Base-by-base conservation (phyloP, 2,113 vertebrate species). In the Pao palembangensis region DNA sequence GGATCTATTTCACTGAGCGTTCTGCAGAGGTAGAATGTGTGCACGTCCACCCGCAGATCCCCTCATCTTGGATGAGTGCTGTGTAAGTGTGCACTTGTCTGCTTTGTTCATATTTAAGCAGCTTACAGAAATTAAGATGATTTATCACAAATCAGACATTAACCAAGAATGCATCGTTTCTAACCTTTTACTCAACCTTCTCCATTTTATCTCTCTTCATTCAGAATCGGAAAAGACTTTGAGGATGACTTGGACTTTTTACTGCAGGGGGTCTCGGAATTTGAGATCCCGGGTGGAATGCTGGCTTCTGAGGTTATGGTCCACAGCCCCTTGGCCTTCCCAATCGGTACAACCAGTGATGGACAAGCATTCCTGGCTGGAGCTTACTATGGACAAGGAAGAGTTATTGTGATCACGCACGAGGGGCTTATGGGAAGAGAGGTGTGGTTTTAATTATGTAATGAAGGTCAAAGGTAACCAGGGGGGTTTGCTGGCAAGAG, bases 1-100 rank as follows among this genome's bases (percentile, higher is more conserved):
- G 95, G 0, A 85, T 97, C 43, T 94, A 94, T 75, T 94, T 98
- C 78, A 93, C 93, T 0, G 86, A 89, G 21, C 90, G 83, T 0
- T 0, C 38, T 0, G 92, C 78, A 4, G 79, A 86, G 20, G 71
- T 44, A 2, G 92, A 92, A 3, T 10, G 81, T 43, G 83, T 93
- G 53, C 87, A 90, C 34, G 88, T 96, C 0, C 86, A 89, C 13
- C 87, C 79, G 63, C 83, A 93, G 61, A 93, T 96, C 76, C 91
- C 94, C 17, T 88, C 90, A 5, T 92, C 90, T 47, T 93, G 93
- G 17, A 87, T 93, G 59, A 61, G 86, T 64, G 74, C 91, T 4
- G 82, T 69, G 93, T 96, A 71, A 94, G 95, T 93, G 15, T 13
- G 17, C 18, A 23, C 4, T 19, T 3, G 21, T 57, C 16, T 61